Conservation (phyloP, 1,140 invertebrate species). For the Drosophila parvula region DNA sequence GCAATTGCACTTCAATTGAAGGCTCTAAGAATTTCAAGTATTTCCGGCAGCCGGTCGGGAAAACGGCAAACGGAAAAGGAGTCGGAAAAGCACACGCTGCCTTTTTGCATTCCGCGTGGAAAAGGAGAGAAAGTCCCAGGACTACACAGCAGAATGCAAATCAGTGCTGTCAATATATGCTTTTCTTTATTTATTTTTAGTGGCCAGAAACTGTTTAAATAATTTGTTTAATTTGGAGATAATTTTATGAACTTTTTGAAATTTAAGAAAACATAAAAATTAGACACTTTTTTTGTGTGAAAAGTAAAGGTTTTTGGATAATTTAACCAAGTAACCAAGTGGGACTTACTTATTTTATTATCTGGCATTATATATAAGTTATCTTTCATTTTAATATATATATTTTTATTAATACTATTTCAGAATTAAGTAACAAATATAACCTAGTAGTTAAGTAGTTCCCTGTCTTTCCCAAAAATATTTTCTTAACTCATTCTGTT, state of each 20-base stretch:
- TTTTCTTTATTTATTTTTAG: too few relatives aligned
- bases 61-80: conserved; percentile 12
- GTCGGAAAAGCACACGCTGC: conserved; percentile 41
- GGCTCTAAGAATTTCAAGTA: conserved; percentile 62
- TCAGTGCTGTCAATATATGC: conserved; percentile 2
- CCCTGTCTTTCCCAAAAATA: neutral
- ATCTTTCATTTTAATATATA: too few relatives aligned
- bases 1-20: conserved; percentile 21
- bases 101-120: conserved; percentile 72
- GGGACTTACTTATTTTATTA: too few relatives aligned
- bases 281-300: too few relatives aligned
- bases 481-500: neutral
- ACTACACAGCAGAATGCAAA: conserved; percentile 18
- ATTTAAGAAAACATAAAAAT: too few relatives aligned
- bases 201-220: too few relatives aligned
- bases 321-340: too few relatives aligned
- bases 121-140: conserved; percentile 24
- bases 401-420: neutral
- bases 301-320: too few relatives aligned
- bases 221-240: neutral
- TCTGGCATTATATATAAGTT: too few relatives aligned
- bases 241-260: too few relatives aligned
- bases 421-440: neutral
- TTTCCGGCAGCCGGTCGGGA: conserved; percentile 55
- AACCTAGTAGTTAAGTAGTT: too few relatives aligned